Base-by-base conservation (phyloP, 2,113 vertebrate genomes). In the Notothenia coriiceps region DNA sequence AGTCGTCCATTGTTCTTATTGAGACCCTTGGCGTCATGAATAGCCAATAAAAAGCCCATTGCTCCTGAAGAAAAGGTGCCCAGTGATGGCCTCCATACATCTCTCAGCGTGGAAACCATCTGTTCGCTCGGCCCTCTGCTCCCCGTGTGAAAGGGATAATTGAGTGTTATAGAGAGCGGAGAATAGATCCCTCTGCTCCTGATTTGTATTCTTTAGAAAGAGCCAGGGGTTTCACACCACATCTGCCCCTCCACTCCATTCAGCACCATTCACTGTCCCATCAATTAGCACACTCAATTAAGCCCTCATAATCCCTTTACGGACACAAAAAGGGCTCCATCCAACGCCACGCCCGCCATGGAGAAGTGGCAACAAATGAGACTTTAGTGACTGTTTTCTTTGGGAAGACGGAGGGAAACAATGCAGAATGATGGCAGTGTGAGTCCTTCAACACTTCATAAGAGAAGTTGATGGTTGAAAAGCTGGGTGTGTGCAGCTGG, bases 241-340 rank as follows among this genome's bases (percentile, higher is more conserved):
- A 98, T 97, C 96, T 98, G 97, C 96, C 96, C 94, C 85, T 94
- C 51, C 5, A 65, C 62, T 29, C 91, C 93, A 90, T 95, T 95
- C 89, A 88, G 94, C 82, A 89, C 92, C 93, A 86, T 92, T 83
- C 90, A 73, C 92, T 91, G 91, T 94, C 90, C 94, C 91, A 85
- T 93, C 96, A 95, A 96, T 96, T 96, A 96, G 95, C 94, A 95
- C 96, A 96, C 96, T 97, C 96, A 97, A 97, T 98, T 97, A 97
- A 97, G 93, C 95, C 93, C 92, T 90, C 89, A 96, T 96, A 96
- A 97, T 96, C 95, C 94, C 94, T 89, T 94, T 92, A 92, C 93
- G 86, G 93, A 68, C 75, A 92, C 92, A 94, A 93, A 29, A 92
- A 91, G 92, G 90, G 91, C 91, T 90, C 87, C 85, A 75, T 44